A percentile compares a stretch with the other conserved stretches of the same genome.
Evolutionary conservation across 2,888 invertebrate species (phyloP).

Genomic region (Mesochorus sp.): DNA sequence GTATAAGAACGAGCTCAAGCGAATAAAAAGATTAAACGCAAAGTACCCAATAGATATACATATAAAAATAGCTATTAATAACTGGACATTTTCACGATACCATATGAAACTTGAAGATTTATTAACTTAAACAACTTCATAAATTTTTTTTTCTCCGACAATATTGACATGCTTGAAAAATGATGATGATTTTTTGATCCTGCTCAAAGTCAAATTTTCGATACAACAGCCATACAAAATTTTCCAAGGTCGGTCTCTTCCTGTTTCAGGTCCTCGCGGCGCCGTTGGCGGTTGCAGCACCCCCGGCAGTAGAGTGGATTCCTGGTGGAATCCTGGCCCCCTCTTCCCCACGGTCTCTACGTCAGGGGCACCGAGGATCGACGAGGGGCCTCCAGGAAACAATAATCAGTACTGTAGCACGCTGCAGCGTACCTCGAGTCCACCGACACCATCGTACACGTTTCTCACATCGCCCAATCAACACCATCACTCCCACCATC

Average conservation of each 20-base stretch:
- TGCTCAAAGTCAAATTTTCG: too few species aligned
- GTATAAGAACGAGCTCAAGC: constrained; percentile 40
- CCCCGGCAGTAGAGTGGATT: constrained; percentile 81
- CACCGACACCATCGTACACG: constrained; percentile 53
- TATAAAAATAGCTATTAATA: background rate
- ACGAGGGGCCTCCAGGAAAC: constrained; percentile 77
- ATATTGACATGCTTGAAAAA: background rate
- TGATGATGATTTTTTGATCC: too few species aligned
- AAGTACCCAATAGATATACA: constrained; percentile 1
- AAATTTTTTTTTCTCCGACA: background rate
- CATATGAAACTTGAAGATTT: constrained; percentile 1
- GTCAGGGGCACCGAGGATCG: constrained; percentile 78
- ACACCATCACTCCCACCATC: constrained; percentile 57
- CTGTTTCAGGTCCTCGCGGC: constrained; percentile 80
- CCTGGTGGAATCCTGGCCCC: constrained; percentile 80
- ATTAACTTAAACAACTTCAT: background rate
- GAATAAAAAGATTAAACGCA: constrained; percentile 25
- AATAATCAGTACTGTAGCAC: constrained; percentile 70
- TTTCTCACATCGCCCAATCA: constrained; percentile 43
- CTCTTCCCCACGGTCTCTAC: constrained; percentile 76
- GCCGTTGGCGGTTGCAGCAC: constrained; percentile 81
- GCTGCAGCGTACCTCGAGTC: constrained; percentile 61
- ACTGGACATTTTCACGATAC: constrained; percentile 25
- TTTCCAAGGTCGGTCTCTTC: constrained; percentile 53
- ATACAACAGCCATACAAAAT: background rate